Base-by-base conservation (phyloP, 2,113 vertebrate genomes). In the Galbula dea region DNA sequence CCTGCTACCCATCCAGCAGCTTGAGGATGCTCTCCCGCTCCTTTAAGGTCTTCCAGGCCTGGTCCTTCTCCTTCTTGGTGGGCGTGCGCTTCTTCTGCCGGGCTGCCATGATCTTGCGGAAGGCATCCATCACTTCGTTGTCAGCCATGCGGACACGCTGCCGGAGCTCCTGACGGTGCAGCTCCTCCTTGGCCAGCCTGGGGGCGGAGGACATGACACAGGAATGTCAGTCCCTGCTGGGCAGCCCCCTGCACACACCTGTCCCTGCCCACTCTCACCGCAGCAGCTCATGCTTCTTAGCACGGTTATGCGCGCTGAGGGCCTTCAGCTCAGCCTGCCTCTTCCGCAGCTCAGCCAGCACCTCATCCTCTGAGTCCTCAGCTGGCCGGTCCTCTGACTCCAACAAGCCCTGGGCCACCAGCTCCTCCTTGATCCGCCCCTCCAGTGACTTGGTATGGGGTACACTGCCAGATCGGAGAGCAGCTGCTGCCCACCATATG, bases 81-180 rank as follows among this genome's bases (percentile, higher is more conserved):
- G 99, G 99, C 0, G 99, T 99, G 82, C 99, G 98, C 94, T 99
- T 99, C 98, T 99, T 99, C 96, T 99, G 99, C 89, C 99, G 98
- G 22, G 99, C 99, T 1, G 99, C 99, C 99, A 99, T 99, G 97
- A 99, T 99, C 96, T 99, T 98, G n/a, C 99, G 98, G 95, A 99
- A 99, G n/a, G 98, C 99, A 0, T 99, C 99, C 99, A 99, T 99
- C 85, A 99, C 99, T 90, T 99, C 99, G 0, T 99, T 99, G 97
- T 99, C 99, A 0, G 99, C 98, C 96, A 99, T 98, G 67, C 99
- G 98, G 68, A 99, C 99, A 3, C 99, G 98, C 97, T 99, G 99
- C 74, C 99, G 98, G 86, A 99, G 97, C 94, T 99, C 99, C 95
- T 99, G 99, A 52, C 99, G 98, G 48, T 98, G 98, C 98, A 99